Evolutionary conservation across 2,797 vertebrate species (phyloP), one percentile per base, ranked within the genome.

Genomic region (Eulemur albifrons): DNA sequence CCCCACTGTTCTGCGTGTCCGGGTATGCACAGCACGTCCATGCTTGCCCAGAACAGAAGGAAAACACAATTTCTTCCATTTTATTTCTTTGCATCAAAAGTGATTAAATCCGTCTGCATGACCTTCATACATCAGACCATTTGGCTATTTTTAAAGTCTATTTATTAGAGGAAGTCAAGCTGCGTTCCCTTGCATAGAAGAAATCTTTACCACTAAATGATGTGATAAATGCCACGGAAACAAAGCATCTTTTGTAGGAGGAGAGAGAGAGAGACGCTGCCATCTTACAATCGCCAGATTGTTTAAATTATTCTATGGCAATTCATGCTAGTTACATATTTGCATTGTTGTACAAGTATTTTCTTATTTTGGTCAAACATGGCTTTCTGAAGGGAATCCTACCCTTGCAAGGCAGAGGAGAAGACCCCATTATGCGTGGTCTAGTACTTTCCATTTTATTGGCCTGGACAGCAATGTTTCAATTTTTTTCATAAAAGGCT

Each of bases 11-110:
- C 25, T 10, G 0, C 30, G 7, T 57, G 73, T 87, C 93, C 90
- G 63, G 88, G 88, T 89, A 95, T 97, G 92, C 97, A 84, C 15
- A 54, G 13, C 1, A 7, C 76, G 88, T 97, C 75, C 97, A 94
- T 0, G 25, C 87, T 97, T 89, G 27, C 85, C 93, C 80, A 72
- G 9, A 90, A 90, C 90, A 95, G 90, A 93, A 97, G 93, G 82
- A 97, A 94, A 97, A 93, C 86, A 94, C 73, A 77, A 57, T 95
- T 95, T 94, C 65, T 83, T 81, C 61, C 70, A n/a, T 96, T 97
- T 97, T 96, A 89, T 96, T 90, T 95, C 94, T 98, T 94, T 97
- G 92, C 77, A 92, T 94, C 88, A 87, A 67, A 97, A 96, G 79
- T 75, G 88, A 95, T 97, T 96, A 90, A 92, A 81, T 95, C 82